A percentile compares a stretch with the other conserved stretches of the same genome.
These are phyloP conservation scores for Cerastis rubricosa DNA, from an alignment of 2,888 invertebrate species.

Conservation along the genomic window DNA sequence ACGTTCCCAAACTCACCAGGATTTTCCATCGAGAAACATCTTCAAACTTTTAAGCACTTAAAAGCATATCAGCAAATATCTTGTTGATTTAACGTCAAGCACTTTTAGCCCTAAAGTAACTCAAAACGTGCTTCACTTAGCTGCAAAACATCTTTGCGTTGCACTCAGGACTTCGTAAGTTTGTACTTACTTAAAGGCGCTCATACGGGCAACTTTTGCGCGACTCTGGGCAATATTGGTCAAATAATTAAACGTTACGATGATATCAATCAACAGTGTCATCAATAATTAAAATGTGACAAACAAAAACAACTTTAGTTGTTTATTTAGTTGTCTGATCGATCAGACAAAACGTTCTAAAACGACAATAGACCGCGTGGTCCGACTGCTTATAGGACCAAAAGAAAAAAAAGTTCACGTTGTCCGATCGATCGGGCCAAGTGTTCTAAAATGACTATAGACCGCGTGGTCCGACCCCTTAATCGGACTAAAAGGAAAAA, in stretches of 20 bases:
- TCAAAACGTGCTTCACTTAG: conserved; percentile 40
- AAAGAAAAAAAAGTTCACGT: no score
- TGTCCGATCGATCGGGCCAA: no score
- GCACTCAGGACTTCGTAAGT: conserved; percentile 47
- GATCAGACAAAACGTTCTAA: no score
- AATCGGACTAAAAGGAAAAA: no score
- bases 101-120: conserved; percentile 26
- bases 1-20: conserved; percentile 9
- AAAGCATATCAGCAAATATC: conserved; percentile 14
- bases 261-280: not conserved
- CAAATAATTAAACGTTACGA: not conserved
- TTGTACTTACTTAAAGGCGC: conserved; percentile 23
- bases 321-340: no score
- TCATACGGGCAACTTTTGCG: conserved; percentile 16
- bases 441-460: no score
- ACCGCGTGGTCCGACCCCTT: no score
- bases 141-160: conserved; percentile 54
- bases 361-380: no score
- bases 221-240: not conserved
- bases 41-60: conserved; percentile 19
- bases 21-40: conserved; percentile 13
- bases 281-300: not conserved
- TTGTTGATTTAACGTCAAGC: conserved; percentile 25
- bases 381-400: no score
- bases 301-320: not conserved